Base-by-base conservation (phyloP, 2,888 invertebrate species). In the Sinopyrophorus schimmeli region DNA sequence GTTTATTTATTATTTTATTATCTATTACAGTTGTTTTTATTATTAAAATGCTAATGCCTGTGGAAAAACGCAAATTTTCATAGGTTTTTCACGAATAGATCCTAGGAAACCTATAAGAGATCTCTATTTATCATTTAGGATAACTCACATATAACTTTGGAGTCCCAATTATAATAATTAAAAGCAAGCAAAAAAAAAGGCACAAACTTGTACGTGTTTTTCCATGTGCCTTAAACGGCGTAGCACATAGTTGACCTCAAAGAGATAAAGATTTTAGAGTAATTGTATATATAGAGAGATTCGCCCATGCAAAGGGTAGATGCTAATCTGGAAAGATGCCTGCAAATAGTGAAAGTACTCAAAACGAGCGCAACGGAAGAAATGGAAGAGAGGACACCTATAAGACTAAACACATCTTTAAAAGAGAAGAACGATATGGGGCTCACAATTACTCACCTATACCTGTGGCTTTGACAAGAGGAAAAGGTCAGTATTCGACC, bases 361-460 rank as follows among this genome's bases (percentile, higher is more conserved):
- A 17, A 18, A 10, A 7, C 2, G 7, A 12, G 18, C 11, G 1
- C 11, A 20, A 32, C 12, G 32, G 20, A 6, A 32, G 20, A 20
- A 3, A 20, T 20, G 20, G 10, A 31, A 31, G n/a, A 30, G 1
- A 5, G 17, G 17, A 16, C 17, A 18, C 5, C 6, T 18, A 9
- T 3, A 31, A 18, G 11, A 67, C 67, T n/a, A 60, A 76, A 55
- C 69, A 76, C 54, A 68, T 87, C 39, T 83, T 92, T 65, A 82
- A 84, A 7, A 78, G 87, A 50, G 98, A 99, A 72, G 80, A 84
- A 31, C 89, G 88, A 70, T 91, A 86, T 73, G 94, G 95, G 0
- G 97, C 98, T 17, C 93, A 93, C 68, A 99, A 98, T 76, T 99
- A 99, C 73, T 89, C 91, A 59, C 94, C 99, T 0, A 67, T 98